Base-by-base conservation (phyloP, 2,888 invertebrate species). In the Coecobrya sp. region DNA sequence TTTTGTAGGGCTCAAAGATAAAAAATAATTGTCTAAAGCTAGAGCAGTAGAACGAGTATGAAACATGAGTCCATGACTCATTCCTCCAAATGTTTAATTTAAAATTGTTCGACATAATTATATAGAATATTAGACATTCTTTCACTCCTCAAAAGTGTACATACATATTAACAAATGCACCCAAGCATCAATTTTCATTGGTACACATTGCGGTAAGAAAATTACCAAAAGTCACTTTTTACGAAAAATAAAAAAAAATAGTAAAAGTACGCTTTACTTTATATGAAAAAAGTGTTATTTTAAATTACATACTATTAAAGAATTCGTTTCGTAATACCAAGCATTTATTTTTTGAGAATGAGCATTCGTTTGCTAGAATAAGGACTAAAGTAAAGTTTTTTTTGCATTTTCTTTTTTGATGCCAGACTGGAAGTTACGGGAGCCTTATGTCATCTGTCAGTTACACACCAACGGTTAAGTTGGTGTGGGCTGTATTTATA, bases 401-500 rank as follows among this genome's bases (percentile, higher is more conserved):
- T 49, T 76, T 22, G 11, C 45, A 45, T 49, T 76, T 76, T 45
- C 13, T 3, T 42, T 49, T 19, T 76, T 76, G 11, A 45, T 7
- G 45, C n/a, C 22, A 19, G n/a, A 2, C 62, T 68, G 45, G 79
- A 82, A 82, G 52, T 89, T 68, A 82, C 68, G 82, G 89, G 70
- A 89, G 68, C 10, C 81, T 82, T 89, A n/a, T n/a, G 82, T 89
- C 89, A 89, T 89, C 68, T 82, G 81, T 89, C 89, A 82, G 81
- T 88, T 88, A 76, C 88, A 88, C 55, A 59, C 86, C 25, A 45
- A 86, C 49, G 86, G n/a, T n/a, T 42, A 68, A 45, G 68, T 70
- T 85, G 16, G 62, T 62, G 70, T 13, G 42, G n/a, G 49, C 22
- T 25, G 1, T n/a, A 25, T 49, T 79, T 49, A 49, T 79, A 13